These are phyloP conservation scores for Philopedon plagiatum DNA, from an alignment of 2,888 invertebrate species.

Conservation along the genomic window DNA sequence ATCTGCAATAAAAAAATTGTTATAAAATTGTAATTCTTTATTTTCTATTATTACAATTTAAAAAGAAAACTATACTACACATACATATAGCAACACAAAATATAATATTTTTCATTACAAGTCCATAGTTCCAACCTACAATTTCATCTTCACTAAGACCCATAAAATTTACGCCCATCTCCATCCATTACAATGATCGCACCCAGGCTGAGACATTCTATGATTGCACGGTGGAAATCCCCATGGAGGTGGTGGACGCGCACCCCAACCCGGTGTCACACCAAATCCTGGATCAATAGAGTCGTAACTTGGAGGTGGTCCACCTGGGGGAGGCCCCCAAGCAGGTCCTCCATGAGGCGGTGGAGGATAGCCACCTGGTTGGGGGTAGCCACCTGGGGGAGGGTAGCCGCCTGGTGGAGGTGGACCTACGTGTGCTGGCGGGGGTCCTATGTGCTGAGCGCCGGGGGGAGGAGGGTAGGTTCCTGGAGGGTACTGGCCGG, in stretches of 20 bases:
- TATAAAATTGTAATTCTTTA: too few relatives aligned
- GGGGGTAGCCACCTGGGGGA: neutral
- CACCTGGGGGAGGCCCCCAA: slow-evolving; percentile 1
- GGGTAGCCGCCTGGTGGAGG: neutral
- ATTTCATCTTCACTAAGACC: too few relatives aligned
- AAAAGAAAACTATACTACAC: too few relatives aligned
- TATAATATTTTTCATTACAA: too few relatives aligned
- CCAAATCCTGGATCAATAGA: slow-evolving; percentile 4
- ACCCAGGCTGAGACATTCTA: slow-evolving; percentile 3
- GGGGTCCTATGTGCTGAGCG: neutral
- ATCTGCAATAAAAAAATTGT: too few relatives aligned
- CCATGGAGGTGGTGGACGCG: slow-evolving; percentile 1
- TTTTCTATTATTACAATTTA: too few relatives aligned
- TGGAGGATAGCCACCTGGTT: slow-evolving; percentile 6
- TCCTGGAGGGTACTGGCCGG: neutral
- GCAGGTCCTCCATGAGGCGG: neutral
- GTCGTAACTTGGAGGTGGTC: neutral
- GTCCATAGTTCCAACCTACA: too few relatives aligned
- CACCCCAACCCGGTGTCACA: neutral
- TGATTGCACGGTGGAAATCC: slow-evolving; percentile 1
- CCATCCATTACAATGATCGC: slow-evolving; percentile 23
- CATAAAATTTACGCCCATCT: slow-evolving; percentile 2
- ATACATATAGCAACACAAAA: too few relatives aligned
- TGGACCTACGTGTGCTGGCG: slow-evolving; percentile 7
- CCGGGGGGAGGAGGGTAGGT: neutral